Evolutionary conservation across 1,140 invertebrate genomes (phyloP).

Genomic region (Plectrocnemia conspersa): DNA sequence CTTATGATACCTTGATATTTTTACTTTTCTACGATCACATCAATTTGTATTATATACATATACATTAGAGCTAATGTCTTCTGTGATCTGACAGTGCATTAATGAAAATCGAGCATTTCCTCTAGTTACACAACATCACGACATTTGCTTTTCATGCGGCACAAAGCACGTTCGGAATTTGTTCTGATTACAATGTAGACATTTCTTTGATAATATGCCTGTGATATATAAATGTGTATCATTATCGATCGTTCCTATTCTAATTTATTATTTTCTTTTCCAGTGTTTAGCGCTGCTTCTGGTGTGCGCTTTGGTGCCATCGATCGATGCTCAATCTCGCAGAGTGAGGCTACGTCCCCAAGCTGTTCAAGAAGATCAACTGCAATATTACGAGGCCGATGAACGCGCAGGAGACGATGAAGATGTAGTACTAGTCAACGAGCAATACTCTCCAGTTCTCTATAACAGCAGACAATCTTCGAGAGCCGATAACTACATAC

Average conservation of each 20-base stretch:
- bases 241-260: background rate
- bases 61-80: no score
- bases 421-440: conserved; percentile 45
- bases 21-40: no score
- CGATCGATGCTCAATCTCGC: conserved; percentile 12
- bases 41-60: no score
- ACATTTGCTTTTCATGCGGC: no score
- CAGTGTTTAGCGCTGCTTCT: conserved; percentile 23
- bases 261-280: conserved; percentile 21
- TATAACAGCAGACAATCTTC: conserved; percentile 41
- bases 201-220: no score
- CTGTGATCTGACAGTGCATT: no score
- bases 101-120: no score
- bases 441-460: conserved; percentile 42
- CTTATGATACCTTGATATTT: no score
- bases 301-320: conserved; percentile 9
- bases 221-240: no score
- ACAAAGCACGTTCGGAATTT: no score
- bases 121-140: no score
- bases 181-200: no score
- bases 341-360: conserved; percentile 28
- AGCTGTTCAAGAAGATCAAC: conserved; percentile 23
- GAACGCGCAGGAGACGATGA: conserved; percentile 26
- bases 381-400: conserved; percentile 31
- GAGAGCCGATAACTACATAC: conserved; percentile 36